Base-by-base conservation (phyloP, 2,113 vertebrate genomes). In the Polypterus bichir region DNA sequence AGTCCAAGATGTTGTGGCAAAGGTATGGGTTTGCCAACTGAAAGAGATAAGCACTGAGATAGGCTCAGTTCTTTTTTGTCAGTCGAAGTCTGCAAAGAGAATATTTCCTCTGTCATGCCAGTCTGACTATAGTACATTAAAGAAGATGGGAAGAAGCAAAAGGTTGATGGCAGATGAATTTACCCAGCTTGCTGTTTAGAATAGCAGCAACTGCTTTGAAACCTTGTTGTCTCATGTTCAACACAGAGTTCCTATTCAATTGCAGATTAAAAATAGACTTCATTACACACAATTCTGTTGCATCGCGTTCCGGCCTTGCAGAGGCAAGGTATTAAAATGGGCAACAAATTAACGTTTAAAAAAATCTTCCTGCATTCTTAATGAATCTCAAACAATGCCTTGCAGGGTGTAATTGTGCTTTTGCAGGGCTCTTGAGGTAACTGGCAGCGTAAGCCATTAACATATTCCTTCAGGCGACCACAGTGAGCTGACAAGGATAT, bases 381-480 rank as follows among this genome's bases (percentile, higher is more conserved):
- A 48, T 56, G 61, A 27, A 45, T 48, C 61, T 56, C 10, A 10
- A 56, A 53, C 61, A 4, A 47, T 47, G 45, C 54, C 61, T 63
- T 48, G n/a, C 10, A 63, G 54, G 46, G 53, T 5, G 7, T 48
- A 48, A 3, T 11, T 56, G 46, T 46, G 54, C 54, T 45, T 56
- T 55, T 56, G 64, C 11, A 44, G 58, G 53, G 51, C 52, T 10
- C 49, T 47, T 55, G 11, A 65, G 64, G 59, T 49, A 10, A 54
- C 27, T 59, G 44, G 61, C 45, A 48, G 46, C 4, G 44, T 9
- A 54, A 53, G 4, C 9, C 51, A 59, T 65, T 61, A 71, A 60
- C 62, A 70, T 71, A 69, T 68, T 70, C 56, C 57, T 68, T 69
- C 11, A 57, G 49, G 64, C 68, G 27, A 65, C 64, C 48, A 49